Evolutionary conservation across 1,140 invertebrate species (phyloP).

Genomic region (Cepaea nemoralis): DNA sequence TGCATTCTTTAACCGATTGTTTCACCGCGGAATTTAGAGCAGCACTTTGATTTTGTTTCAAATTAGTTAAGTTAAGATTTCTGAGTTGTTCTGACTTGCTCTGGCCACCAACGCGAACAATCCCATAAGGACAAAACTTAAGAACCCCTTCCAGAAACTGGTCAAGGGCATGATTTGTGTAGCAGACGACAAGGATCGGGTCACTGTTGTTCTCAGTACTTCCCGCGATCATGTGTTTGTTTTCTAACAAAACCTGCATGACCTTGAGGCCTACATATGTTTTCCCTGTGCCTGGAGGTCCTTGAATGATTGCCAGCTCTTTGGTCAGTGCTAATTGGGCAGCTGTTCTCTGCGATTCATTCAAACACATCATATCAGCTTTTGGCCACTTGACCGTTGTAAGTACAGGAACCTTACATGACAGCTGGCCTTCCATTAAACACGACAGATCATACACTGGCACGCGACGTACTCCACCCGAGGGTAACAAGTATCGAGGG

Average conservation of each 20-base stretch:
- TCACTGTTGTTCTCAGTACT: slow-evolving; percentile 48
- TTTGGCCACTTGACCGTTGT: slow-evolving; percentile 18
- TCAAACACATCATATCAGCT: slow-evolving; percentile 27
- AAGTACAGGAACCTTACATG: neutral
- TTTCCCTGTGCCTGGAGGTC: slow-evolving; percentile 52
- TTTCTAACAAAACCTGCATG: slow-evolving; percentile 66
- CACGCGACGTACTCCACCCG: neutral
- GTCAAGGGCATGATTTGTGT: slow-evolving; percentile 80
- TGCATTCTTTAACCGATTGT: neutral
- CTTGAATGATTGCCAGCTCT: slow-evolving; percentile 81
- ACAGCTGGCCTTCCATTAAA: neutral
- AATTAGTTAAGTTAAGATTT: slow-evolving; percentile 45
- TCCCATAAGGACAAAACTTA: slow-evolving; percentile 50
- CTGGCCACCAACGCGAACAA: slow-evolving; percentile 83
- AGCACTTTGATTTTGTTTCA: slow-evolving; percentile 27
- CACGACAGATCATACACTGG: slow-evolving; percentile 38
- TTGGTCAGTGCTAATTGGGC: slow-evolving; percentile 71
- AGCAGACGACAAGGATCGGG: slow-evolving; percentile 85
- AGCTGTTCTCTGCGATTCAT: slow-evolving; percentile 62
- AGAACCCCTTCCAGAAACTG: slow-evolving; percentile 76
- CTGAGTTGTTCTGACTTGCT: slow-evolving; percentile 73
- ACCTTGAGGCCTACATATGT: slow-evolving; percentile 70
- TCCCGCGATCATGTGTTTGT: slow-evolving; percentile 45
- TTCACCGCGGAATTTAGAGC: neutral
- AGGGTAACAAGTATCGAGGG: slow-evolving; percentile 57